Base-by-base conservation (phyloP, 2,797 vertebrate genomes). In the Poliocrania exsul region DNA sequence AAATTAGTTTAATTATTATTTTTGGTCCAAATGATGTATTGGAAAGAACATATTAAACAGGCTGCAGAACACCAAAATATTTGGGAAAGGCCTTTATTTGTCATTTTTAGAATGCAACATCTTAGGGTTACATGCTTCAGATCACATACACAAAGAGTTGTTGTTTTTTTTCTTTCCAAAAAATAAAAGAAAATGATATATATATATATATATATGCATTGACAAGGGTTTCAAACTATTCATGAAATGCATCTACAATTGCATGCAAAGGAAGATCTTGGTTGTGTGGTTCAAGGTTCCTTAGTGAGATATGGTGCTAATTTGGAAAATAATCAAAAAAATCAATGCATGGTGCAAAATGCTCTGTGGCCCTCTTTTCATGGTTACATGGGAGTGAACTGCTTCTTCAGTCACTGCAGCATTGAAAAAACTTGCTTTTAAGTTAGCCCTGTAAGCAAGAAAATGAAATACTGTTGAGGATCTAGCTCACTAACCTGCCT, bases 381-480 rank as follows among this genome's bases (percentile, higher is more conserved):
- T 98, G 98, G 98, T 98, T 99, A 99, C 98, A 99, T 98, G 98
- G 99, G 98, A 98, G 98, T 98, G 98, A 98, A 98, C 99, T 99
- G 99, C 98, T 98, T 99, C 99, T 99, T 99, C 99, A 99, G 98
- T 98, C 99, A 99, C 98, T 99, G 99, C 98, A 98, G 99, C 98
- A 99, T 98, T 99, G 99, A 99, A 99, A 99, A 99, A 98, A 98
- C 99, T 98, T 98, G 96, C 98, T 99, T 98, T 99, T 99, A 99
- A 99, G 99, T 99, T 99, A 99, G 99, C 99, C 99, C 99, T 99
- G 99, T 98, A 99, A 99, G 99, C 98, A 99, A 99, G 98, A 99
- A 99, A 98, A 99, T 83, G 98, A 99, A 98, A 99, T 96, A 99
- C 99, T 97, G 98, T 99, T 99, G 98, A 99, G 98, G 98, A 98